Base-by-base conservation (phyloP, 1,140 invertebrate species). In the Druon quercuslanigerum region DNA sequence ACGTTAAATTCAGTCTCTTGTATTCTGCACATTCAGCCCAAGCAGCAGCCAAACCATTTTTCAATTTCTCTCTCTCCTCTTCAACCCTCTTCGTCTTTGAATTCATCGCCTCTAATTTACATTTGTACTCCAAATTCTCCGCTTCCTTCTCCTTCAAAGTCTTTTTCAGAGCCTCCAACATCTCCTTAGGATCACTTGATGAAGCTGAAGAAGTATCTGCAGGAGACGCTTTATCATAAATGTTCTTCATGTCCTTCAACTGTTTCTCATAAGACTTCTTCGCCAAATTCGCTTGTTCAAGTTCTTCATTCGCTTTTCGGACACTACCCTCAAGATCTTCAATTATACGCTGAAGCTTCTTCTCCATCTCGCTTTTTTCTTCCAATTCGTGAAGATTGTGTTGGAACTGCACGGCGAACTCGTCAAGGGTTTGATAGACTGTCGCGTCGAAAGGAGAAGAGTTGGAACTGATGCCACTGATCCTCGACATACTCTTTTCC, bases 11-110 rank as follows among this genome's bases (percentile, higher is more conserved):
- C 0, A 94, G 86, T 66, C 92, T 88, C 75, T 93, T 93, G 17
- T 95, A 83, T 16, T 93, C 88, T 1, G 92, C 90, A 17, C 95
- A 92, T 84, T 96, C 94, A 1, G 91, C 90, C 70, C 92, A 92
- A 2, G 95, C 93, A 57, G 92, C 89, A 2, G 93, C 91, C 46
- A 94, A 92, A 57, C 95, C 94, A 50, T 85, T 82, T 83, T 93
- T 93, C 9, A 95, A 88, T 51, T 94, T 90, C 51, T 93, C 92
- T 25, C 92, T 90, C 60, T 95, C 92, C 1, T 88, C 85, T 12
- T 93, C 87, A 2, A 93, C 92, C 77, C 93, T 92, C 83, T 93
- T 92, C 76, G 95, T 89, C 20, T 93, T 93, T 74, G 94, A 90
- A 51, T 90, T 93, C 7, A 95, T 88, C 85, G 94, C 92, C 74